phyloP scores from a whole-genome alignment of 92 coral and sea anemone species.

The Porites evermanni region DNA sequence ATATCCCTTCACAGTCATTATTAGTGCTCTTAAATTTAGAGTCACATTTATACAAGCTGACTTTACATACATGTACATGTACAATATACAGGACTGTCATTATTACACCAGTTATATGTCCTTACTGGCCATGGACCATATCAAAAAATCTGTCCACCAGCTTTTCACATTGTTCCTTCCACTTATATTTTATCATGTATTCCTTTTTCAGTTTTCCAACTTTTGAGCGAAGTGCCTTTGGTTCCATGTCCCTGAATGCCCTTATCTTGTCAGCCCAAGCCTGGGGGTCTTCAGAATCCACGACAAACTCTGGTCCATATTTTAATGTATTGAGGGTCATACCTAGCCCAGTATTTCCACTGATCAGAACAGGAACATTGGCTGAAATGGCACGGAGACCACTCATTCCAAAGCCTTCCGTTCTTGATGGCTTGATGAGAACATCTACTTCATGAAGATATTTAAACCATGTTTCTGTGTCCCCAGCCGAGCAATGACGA shows the following conservation, averaged over 20 bases:
- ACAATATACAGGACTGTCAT: not conserved
- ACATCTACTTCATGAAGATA: conserved; percentile 26
- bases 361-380: conserved; percentile 44
- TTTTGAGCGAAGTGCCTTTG: not conserved
- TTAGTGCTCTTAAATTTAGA: no score
- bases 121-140: not conserved
- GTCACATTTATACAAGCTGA: no score
- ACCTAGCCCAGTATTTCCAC: conserved; percentile 48
- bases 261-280: conserved; percentile 39
- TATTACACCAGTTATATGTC: not conserved
- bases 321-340: conserved; percentile 23
- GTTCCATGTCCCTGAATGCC: not conserved
- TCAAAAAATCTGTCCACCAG: conserved; percentile 25
- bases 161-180: conserved; percentile 12
- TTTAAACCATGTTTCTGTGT: not conserved
- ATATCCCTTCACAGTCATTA: no score
- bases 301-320: not conserved
- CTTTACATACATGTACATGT: no score
- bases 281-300: conserved; percentile 33
- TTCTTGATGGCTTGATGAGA: conserved; percentile 41
- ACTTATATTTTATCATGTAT: conserved; percentile 15
- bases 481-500: not conserved
- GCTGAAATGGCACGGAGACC: conserved; percentile 55
- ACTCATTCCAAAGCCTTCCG: conserved; percentile 51
- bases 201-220: conserved; percentile 9